Evolutionary conservation across 2,797 vertebrate genomes (phyloP).

Genomic region (Halcyon smyrnensis): DNA sequence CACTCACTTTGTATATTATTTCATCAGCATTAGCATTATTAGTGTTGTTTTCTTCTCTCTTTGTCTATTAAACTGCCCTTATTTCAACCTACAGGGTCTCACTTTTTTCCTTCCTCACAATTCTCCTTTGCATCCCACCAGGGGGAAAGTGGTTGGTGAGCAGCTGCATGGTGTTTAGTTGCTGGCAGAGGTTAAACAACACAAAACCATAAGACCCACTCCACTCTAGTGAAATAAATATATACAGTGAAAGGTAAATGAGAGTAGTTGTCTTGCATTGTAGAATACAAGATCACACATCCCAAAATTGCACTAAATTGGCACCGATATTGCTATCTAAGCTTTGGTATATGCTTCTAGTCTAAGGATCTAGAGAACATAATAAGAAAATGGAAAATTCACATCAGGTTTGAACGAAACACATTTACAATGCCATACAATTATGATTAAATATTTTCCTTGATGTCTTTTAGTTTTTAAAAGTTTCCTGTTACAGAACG

Average conservation of each 20-base stretch:
- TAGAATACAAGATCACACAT: constrained; percentile 33
- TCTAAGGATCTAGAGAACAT: not conserved
- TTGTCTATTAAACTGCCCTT: too few species aligned
- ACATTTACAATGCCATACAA: constrained; percentile 24
- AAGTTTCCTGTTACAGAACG: not conserved
- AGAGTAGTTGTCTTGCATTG: constrained; percentile 20
- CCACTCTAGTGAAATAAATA: constrained; percentile 1
- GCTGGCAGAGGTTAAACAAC: too few species aligned
- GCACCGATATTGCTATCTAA: constrained; percentile 57
- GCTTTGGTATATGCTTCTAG: constrained; percentile 19
- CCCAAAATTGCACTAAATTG: constrained; percentile 58
- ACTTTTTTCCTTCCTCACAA: too few species aligned
- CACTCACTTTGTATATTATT: too few species aligned
- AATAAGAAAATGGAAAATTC: not conserved
- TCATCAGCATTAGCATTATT: too few species aligned
- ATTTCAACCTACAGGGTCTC: too few species aligned
- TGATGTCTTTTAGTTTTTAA: not conserved
- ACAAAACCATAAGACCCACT: constrained; percentile 17
- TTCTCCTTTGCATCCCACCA: too few species aligned
- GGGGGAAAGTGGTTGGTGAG: too few species aligned
- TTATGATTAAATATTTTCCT: constrained; percentile 30
- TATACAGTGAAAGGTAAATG: constrained; percentile 27
- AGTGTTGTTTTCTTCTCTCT: too few species aligned
- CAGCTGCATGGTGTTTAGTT: too few species aligned
- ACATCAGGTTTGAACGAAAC: constrained; percentile 37